Conservation (phyloP, 1,140 invertebrate genomes). For the Macrobrachium rosenbergii region DNA sequence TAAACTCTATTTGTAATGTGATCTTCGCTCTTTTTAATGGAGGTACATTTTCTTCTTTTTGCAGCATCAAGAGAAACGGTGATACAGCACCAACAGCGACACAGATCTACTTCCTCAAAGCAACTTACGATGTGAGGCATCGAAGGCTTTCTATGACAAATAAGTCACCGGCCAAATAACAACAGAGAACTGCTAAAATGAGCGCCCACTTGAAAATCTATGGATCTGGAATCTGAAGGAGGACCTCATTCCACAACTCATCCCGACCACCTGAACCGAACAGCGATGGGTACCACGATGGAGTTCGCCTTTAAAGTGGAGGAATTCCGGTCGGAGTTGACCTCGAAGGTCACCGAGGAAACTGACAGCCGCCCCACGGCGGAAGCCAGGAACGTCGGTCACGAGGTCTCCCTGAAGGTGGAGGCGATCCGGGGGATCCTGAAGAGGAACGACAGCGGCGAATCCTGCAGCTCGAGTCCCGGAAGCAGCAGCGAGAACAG, state of each 20-base stretch:
- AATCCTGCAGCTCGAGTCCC: conserved; percentile 4
- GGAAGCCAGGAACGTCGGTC: not conserved
- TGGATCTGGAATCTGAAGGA: too few relatives aligned
- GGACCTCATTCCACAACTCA: too few relatives aligned
- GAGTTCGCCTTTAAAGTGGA: not conserved
- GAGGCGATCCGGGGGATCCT: not conserved
- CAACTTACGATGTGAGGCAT: too few relatives aligned
- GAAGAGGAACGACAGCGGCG: conserved; percentile 12
- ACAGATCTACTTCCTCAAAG: too few relatives aligned
- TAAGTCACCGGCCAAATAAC: too few relatives aligned
- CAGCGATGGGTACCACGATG: not conserved
- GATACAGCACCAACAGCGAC: too few relatives aligned
- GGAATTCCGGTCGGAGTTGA: not conserved
- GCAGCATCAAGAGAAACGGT: too few relatives aligned
- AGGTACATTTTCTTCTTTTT: too few relatives aligned
- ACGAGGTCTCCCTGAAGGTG: not conserved
- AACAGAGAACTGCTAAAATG: too few relatives aligned
- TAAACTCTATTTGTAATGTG: not conserved
- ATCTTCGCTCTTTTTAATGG: not conserved
- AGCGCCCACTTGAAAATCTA: too few relatives aligned
- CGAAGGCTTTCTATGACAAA: too few relatives aligned
- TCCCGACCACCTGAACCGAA: too few relatives aligned
- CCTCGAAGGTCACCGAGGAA: not conserved
- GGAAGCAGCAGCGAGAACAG: not conserved
- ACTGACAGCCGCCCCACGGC: not conserved